These are phyloP conservation scores for Scortum barcoo DNA, from an alignment of 2,113 vertebrate genomes.

Conservation along the genomic window DNA sequence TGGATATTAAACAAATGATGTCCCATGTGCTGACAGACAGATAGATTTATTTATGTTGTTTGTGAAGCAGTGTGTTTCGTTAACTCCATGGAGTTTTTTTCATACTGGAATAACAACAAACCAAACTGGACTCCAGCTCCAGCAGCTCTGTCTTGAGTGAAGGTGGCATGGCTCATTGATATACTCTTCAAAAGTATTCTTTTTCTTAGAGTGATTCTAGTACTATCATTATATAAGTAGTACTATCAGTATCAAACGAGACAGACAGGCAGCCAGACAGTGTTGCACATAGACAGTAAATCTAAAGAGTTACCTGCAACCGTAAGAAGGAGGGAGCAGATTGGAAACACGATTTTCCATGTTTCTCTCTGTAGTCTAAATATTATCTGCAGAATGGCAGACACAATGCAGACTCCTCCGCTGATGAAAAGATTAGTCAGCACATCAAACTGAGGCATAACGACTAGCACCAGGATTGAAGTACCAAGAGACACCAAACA, in stretches of 20 bases:
- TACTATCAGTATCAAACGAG: background rate
- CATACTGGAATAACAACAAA: no score
- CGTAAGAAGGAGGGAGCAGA: slow-evolving; percentile 82
- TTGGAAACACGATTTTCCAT: slow-evolving; percentile 85
- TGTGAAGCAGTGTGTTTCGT: background rate
- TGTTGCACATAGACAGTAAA: background rate
- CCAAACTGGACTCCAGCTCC: background rate
- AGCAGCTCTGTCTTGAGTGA: background rate
- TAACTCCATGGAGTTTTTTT: background rate
- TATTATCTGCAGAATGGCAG: slow-evolving; percentile 79
- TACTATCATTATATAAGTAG: no score
- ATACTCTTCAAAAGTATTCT: background rate
- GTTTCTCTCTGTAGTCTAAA: slow-evolving; percentile 75
- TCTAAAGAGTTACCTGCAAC: slow-evolving; percentile 67
- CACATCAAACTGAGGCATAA: slow-evolving; percentile 87
- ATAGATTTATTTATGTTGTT: background rate
- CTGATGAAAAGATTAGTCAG: slow-evolving; percentile 86
- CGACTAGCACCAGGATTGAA: slow-evolving; percentile 81
- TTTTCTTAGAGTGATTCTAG: background rate
- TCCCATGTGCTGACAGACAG: background rate
- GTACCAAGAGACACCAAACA: slow-evolving; percentile 83
- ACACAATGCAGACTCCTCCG: slow-evolving; percentile 84
- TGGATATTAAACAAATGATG: background rate
- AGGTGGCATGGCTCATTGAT: background rate
- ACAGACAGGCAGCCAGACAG: background rate